Percentiles rank a stretch among this genome's conserved stretches.
These are phyloP conservation scores for Brachypteracias leptosomus DNA, from an alignment of 2,113 vertebrate species.

Conservation along the genomic window DNA sequence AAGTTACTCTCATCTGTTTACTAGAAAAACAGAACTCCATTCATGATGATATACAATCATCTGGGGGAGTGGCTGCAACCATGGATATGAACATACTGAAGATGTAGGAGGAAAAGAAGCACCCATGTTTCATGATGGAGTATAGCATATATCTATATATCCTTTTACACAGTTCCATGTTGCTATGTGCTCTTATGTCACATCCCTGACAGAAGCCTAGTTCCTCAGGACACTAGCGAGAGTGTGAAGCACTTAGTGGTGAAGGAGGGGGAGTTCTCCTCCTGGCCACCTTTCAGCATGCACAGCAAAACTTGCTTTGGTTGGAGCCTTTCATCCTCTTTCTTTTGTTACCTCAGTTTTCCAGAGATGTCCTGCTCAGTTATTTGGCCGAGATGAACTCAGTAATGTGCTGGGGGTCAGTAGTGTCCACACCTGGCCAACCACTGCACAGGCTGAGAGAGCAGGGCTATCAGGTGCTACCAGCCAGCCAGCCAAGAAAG, in stretches of 20 bases:
- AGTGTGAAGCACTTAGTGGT: background rate
- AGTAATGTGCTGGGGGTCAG: background rate
- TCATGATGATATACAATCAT: background rate
- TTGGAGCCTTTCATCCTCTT: background rate
- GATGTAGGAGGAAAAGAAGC: background rate
- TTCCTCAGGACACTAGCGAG: too few species aligned
- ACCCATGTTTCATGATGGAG: background rate
- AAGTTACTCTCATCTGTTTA: background rate
- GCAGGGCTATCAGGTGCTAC: background rate
- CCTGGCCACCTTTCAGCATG: background rate
- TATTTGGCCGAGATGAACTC: background rate
- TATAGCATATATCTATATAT: background rate
- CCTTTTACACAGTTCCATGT: background rate
- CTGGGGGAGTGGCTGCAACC: background rate
- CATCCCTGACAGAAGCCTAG: too few species aligned
- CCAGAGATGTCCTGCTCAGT: background rate
- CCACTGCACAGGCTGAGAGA: background rate
- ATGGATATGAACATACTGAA: background rate
- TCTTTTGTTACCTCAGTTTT: background rate
- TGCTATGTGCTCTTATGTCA: background rate
- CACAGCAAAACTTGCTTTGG: background rate
- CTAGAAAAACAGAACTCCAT: background rate
- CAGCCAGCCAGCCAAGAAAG: background rate
- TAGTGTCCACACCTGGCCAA: background rate
- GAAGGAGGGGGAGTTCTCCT: background rate